These are phyloP conservation scores for Decapterus maruadsi DNA, from an alignment of 2,797 vertebrate genomes.

Conservation along the genomic window DNA sequence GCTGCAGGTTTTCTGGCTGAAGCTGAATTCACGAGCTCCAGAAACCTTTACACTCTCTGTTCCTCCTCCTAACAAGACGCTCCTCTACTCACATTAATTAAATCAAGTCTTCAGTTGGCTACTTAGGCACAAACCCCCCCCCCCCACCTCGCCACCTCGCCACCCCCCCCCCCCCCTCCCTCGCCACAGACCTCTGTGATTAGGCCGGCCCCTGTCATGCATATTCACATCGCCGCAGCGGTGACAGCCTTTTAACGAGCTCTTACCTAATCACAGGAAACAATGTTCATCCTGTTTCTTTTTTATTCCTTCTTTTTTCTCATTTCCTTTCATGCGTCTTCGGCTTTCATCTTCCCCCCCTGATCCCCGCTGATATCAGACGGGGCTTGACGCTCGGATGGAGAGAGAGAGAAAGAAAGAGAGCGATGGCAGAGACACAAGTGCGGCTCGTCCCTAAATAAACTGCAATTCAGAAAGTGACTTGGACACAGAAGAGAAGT, in stretches of 20 bases:
- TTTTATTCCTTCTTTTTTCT: conserved; percentile 77
- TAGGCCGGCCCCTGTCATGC: conserved; percentile 92
- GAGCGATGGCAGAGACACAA: conserved; percentile 90
- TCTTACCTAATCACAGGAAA: conserved; percentile 98
- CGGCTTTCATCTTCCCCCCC: conserved; percentile 74
- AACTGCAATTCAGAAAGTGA: conserved; percentile 92
- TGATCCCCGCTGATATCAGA: conserved; percentile 87
- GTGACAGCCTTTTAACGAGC: conserved; percentile 99
- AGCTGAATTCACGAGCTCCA: conserved; percentile 84
- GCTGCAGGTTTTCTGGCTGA: conserved; percentile 84
- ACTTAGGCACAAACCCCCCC: conserved; percentile 89
- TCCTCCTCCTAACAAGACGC: conserved; percentile 91
- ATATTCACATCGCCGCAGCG: conserved; percentile 92
- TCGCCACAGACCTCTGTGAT: conserved; percentile 93
- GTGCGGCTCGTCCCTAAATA: conserved; percentile 90
- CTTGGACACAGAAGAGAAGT: conserved; percentile 86
- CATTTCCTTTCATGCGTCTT: conserved; percentile 67
- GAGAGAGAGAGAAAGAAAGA: conserved; percentile 71
- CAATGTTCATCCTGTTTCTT: conserved; percentile 97
- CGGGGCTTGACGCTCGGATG: conserved; percentile 81
- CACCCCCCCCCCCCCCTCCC: conserved; percentile 78
- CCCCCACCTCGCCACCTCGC: too few relatives aligned
- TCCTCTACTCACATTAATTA: conserved; percentile 97
- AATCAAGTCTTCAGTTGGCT: conserved; percentile 95
- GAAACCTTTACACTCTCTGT: conserved; percentile 34